Evolutionary conservation across 2,888 invertebrate genomes (phyloP).

Genomic region (Oscheius myriophilus): DNA sequence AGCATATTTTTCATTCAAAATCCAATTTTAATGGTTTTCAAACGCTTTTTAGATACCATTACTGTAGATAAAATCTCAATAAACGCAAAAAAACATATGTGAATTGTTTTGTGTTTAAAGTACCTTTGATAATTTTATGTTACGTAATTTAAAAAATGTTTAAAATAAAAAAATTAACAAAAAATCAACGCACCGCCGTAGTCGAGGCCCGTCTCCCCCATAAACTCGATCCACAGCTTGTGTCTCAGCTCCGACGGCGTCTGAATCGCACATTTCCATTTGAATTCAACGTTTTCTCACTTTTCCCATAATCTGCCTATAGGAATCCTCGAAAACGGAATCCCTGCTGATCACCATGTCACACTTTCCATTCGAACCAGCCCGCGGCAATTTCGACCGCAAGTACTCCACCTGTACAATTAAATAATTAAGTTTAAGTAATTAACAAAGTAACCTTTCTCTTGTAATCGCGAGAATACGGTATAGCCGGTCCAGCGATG

Average conservation of each 20-base stretch:
- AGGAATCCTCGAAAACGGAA: slow-evolving; percentile 95
- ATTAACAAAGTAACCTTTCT: slow-evolving; percentile 82
- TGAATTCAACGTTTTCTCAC: slow-evolving; percentile 11
- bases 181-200: slow-evolving; percentile 60
- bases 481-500: slow-evolving; percentile 96
- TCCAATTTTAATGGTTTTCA: no score
- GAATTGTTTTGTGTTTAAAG: no score
- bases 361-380: slow-evolving; percentile 94
- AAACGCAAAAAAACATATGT: no score
- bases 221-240: slow-evolving; percentile 98
- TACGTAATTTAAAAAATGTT: no score
- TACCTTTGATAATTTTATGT: no score
- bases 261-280: slow-evolving; percentile 30
- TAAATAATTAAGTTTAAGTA: background rate
- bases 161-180: no score
- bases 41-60: no score
- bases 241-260: slow-evolving; percentile 89
- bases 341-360: slow-evolving; percentile 89
- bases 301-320: slow-evolving; percentile 90
- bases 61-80: no score
- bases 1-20: no score
- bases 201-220: slow-evolving; percentile 79
- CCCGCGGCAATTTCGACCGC: slow-evolving; percentile 93
- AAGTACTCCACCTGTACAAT: slow-evolving; percentile 77
- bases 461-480: slow-evolving; percentile 97